A percentile compares a stretch with the other conserved stretches of the same genome.
These are phyloP conservation scores for Iphiclides podalirius DNA, from an alignment of 2,888 invertebrate species.

Conservation along the genomic window DNA sequence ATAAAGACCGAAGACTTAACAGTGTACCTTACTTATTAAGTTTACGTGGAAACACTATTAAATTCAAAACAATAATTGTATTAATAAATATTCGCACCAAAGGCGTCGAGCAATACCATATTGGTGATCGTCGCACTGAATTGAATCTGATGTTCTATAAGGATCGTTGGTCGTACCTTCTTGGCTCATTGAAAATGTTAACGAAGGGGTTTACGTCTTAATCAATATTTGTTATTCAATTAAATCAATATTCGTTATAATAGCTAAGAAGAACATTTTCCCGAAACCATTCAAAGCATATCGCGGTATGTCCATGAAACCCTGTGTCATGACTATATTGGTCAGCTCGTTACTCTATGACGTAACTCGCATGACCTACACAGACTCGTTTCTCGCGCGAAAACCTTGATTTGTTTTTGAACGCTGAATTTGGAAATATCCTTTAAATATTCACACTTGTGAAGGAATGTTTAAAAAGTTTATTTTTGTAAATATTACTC, in stretches of 20 bases:
- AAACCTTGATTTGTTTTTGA: slow-evolving; percentile 14
- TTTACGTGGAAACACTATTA: no score
- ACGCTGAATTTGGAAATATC: slow-evolving; percentile 10
- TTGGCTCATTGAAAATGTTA: slow-evolving; percentile 10
- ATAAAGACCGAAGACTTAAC: no score
- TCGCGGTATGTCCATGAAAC: slow-evolving; percentile 17
- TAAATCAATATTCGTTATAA: not conserved
- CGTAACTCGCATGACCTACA: slow-evolving; percentile 23
- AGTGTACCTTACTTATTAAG: no score
- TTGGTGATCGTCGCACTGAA: not conserved
- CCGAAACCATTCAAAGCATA: slow-evolving; percentile 3
- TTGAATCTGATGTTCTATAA: slow-evolving; percentile 13
- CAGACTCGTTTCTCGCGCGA: slow-evolving; percentile 17
- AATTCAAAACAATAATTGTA: not conserved
- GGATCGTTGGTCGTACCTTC: slow-evolving; percentile 1
- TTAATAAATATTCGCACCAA: not conserved
- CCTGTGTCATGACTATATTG: slow-evolving; percentile 23
- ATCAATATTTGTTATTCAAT: no score
- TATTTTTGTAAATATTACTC: no score
- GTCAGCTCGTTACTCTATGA: slow-evolving; percentile 21
- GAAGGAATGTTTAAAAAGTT: no score
- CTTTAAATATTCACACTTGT: slow-evolving; percentile 7
- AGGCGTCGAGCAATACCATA: slow-evolving; percentile 9
- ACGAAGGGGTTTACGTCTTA: slow-evolving; percentile 6
- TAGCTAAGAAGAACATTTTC: not conserved